A percentile compares a stretch with the other conserved stretches of the same genome.
These are phyloP conservation scores for Centruroides sculpturatus DNA, from an alignment of 1,140 invertebrate genomes.

Conservation along the genomic window DNA sequence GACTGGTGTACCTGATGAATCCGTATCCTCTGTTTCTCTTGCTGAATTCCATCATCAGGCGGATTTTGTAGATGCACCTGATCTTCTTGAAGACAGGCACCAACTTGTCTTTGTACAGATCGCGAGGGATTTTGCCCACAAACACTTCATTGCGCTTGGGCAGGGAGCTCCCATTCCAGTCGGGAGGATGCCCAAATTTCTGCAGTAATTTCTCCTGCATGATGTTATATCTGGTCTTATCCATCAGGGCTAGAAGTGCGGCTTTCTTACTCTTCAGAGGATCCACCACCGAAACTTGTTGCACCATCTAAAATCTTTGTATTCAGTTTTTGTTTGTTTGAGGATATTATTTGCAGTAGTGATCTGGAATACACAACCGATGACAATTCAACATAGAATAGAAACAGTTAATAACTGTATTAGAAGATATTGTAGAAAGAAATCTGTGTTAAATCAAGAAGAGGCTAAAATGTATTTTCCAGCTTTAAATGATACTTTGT, in stretches of 20 bases:
- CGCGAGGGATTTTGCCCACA: slow-evolving; percentile 37
- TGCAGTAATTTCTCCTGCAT: slow-evolving; percentile 52
- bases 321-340: too few species aligned
- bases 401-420: too few species aligned
- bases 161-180: slow-evolving; percentile 27
- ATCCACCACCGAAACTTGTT: too few species aligned
- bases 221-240: slow-evolving; percentile 35
- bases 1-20: slow-evolving; percentile 36
- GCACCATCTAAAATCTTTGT: too few species aligned
- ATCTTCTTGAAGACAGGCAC: slow-evolving; percentile 37
- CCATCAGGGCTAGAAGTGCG: slow-evolving; percentile 29
- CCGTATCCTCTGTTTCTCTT: slow-evolving; percentile 36
- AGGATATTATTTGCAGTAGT: too few species aligned
- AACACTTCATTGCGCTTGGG: slow-evolving; percentile 35
- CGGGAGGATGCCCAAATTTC: slow-evolving; percentile 36
- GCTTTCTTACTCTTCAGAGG: too few species aligned
- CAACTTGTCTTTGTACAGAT: slow-evolving; percentile 39
- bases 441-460: too few species aligned
- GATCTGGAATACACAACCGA: too few species aligned
- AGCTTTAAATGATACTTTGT: too few species aligned
- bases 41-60: slow-evolving; percentile 37
- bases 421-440: too few species aligned
- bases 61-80: slow-evolving; percentile 37
- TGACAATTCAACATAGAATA: too few species aligned
- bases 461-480: too few species aligned